A percentile compares a stretch with the other conserved stretches of the same genome.
These are phyloP conservation scores for Notothenia rossii DNA, from an alignment of 2,113 vertebrate genomes.

Conservation along the genomic window DNA sequence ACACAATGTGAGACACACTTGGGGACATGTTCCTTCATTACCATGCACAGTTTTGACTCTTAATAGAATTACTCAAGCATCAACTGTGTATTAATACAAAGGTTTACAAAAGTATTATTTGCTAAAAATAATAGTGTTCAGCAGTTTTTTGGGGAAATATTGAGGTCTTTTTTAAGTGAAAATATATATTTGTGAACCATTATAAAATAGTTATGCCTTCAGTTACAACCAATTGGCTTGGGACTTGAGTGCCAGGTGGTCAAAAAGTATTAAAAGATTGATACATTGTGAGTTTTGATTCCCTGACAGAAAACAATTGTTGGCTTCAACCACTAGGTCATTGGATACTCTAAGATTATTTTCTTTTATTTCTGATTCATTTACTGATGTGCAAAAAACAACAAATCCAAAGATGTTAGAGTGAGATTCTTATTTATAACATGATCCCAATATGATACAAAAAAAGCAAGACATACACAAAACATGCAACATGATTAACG, in stretches of 20 bases:
- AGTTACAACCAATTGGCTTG: neutral
- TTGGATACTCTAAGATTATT: neutral
- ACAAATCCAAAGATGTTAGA: neutral
- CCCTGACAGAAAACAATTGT: neutral
- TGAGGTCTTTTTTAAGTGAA: too few species aligned
- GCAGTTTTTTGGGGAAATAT: too few species aligned
- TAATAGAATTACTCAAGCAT: neutral
- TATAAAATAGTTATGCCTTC: neutral
- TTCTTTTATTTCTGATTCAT: neutral
- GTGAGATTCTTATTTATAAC: neutral
- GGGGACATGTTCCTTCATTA: neutral
- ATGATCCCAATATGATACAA: neutral
- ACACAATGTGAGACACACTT: neutral
- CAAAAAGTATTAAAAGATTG: neutral
- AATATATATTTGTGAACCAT: neutral
- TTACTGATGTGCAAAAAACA: neutral
- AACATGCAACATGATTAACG: neutral
- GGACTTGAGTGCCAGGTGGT: neutral
- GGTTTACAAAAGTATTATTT: too few species aligned
- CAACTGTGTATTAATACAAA: neutral
- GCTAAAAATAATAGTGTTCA: too few species aligned
- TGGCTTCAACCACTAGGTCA: neutral
- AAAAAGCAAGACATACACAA: neutral
- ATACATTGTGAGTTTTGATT: neutral
- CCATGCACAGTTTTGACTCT: neutral